A percentile compares a stretch with the other conserved stretches of the same genome.
These are phyloP conservation scores for Chloroceryle amazona DNA, from an alignment of 2,797 vertebrate genomes.

Conservation along the genomic window DNA sequence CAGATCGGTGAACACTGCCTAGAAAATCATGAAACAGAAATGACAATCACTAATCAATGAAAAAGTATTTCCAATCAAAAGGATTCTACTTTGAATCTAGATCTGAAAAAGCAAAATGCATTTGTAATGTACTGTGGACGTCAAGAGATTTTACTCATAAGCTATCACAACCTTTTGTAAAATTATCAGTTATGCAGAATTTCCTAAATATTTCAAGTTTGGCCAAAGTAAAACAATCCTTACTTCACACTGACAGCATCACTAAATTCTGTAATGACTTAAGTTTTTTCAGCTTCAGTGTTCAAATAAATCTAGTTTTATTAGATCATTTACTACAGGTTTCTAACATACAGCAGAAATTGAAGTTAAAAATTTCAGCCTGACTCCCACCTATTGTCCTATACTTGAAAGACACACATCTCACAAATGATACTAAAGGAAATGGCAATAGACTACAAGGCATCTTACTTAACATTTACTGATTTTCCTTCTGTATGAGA, in stretches of 20 bases:
- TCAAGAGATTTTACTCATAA: background rate
- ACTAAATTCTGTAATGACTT: background rate
- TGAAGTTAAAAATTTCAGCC: background rate
- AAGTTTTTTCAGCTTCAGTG: background rate
- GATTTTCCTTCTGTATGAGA: background rate
- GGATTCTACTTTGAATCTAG: background rate
- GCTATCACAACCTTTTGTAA: background rate
- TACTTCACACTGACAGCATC: background rate
- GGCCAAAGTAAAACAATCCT: background rate
- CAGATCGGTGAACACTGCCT: constrained; percentile 98
- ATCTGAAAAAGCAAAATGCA: background rate
- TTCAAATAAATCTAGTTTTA: background rate
- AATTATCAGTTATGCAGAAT: background rate
- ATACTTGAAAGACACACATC: background rate
- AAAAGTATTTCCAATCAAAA: background rate
- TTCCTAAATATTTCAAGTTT: constrained; percentile 3
- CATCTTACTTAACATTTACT: background rate
- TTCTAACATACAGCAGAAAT: background rate
- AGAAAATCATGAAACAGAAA: constrained; percentile 34
- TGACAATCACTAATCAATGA: background rate
- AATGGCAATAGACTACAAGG: background rate
- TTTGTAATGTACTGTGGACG: background rate
- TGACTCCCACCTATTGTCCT: background rate
- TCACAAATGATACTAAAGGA: background rate
- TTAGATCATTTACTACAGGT: background rate